These are phyloP conservation scores for Xanthia togata DNA, from an alignment of 2,888 invertebrate species.

Conservation along the genomic window DNA sequence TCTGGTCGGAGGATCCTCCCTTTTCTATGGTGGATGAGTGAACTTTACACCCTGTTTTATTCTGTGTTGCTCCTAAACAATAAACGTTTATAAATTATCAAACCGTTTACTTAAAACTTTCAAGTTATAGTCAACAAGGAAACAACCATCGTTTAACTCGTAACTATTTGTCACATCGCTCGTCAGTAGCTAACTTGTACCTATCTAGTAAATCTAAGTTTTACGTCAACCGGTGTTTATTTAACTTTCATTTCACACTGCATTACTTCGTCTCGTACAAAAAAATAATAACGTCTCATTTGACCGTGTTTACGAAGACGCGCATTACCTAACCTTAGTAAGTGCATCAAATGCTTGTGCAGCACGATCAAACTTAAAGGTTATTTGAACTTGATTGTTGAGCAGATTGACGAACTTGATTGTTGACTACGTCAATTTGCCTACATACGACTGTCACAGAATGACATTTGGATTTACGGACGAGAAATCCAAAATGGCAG, in stretches of 20 bases:
- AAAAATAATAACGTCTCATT: conserved; percentile 69
- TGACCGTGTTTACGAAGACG: conserved; percentile 64
- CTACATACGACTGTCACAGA: neutral
- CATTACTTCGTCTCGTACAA: conserved; percentile 59
- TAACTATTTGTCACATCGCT: conserved; percentile 37
- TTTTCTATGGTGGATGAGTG: too few species aligned
- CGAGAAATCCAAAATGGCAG: neutral
- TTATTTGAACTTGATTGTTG: neutral
- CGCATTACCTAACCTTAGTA: conserved; percentile 38
- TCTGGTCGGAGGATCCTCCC: too few species aligned
- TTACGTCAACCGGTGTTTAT: conserved; percentile 51
- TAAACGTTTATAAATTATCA: conserved; percentile 9
- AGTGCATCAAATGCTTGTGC: conserved; percentile 67
- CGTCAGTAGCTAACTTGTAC: conserved; percentile 42
- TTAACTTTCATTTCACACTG: conserved; percentile 75
- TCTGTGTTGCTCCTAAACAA: too few species aligned
- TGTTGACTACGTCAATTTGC: neutral
- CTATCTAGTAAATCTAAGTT: conserved; percentile 59
- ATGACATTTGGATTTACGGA: neutral
- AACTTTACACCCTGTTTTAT: too few species aligned
- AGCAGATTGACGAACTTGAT: neutral
- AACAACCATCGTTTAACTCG: conserved; percentile 27
- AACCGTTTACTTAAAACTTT: conserved; percentile 18
- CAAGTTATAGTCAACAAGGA: conserved; percentile 21
- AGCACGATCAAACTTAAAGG: neutral